Conservation (phyloP, 2,797 vertebrate species). For the Myotis myotis region DNA sequence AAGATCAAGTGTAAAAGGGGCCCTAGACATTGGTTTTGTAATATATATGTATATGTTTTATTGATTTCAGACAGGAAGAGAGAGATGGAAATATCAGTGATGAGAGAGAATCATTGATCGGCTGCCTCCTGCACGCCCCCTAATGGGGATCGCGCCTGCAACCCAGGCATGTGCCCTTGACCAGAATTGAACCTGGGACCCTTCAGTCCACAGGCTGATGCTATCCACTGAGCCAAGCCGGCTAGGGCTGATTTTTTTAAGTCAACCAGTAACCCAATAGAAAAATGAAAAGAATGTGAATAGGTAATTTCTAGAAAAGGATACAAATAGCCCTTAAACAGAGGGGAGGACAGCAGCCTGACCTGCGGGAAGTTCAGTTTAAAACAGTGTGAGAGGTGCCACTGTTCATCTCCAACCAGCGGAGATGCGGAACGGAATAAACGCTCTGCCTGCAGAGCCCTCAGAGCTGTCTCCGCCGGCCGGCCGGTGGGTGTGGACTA, state of each 20-base stretch:
- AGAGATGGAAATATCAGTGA: no score
- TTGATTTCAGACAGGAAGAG: no score
- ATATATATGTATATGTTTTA: not conserved
- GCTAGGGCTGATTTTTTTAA: no score
- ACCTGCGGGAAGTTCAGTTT: not conserved
- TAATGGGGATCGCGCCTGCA: no score
- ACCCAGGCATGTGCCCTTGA: no score
- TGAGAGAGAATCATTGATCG: no score
- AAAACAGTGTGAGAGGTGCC: not conserved
- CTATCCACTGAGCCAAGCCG: no score
- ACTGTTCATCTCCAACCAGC: not conserved
- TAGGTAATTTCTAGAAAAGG: not conserved
- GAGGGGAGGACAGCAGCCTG: fast-evolving
- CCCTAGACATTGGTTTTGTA: not conserved
- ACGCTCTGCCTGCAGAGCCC: not conserved
- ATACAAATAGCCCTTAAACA: not conserved
- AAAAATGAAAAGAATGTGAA: not conserved
- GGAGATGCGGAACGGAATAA: not conserved
- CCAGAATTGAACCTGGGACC: no score
- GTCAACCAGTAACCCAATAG: not conserved
- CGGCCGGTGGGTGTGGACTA: no score
- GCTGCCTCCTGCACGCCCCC: no score
- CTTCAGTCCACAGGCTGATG: no score
- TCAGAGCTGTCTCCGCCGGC: no score
- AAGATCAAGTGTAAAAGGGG: not conserved